Percentiles rank a stretch among this genome's conserved stretches.
Conservation (phyloP, 2,797 vertebrate species). For the Delichon dasypus region DNA sequence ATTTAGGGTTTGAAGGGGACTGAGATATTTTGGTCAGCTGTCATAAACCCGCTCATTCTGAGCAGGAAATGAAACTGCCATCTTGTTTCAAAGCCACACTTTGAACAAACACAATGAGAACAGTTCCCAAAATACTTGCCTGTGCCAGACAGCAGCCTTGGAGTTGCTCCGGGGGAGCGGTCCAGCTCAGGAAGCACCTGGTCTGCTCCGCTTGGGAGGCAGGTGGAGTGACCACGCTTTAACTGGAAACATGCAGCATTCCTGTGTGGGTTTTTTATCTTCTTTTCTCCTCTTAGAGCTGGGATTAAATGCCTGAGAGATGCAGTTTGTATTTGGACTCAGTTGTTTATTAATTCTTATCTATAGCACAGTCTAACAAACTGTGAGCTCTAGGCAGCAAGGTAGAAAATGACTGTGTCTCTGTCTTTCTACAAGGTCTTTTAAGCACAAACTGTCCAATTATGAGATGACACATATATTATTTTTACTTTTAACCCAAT, state of each 20-base stretch:
- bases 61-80: constrained; percentile 24
- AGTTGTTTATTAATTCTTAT: background rate
- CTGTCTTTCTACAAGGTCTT: background rate
- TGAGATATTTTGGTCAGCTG: background rate
- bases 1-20: background rate
- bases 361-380: background rate
- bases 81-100: background rate
- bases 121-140: background rate
- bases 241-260: background rate
- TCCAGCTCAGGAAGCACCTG: constrained; percentile 40
- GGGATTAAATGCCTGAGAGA: background rate
- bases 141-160: background rate
- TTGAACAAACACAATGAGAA: background rate
- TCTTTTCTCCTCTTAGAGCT: background rate
- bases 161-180: background rate
- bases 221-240: background rate
- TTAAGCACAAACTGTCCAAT: background rate
- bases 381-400: background rate
- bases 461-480: background rate
- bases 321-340: background rate
- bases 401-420: background rate
- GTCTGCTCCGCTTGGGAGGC: background rate
- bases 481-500: background rate
- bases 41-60: background rate
- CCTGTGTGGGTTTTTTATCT: background rate